Evolutionary conservation across 2,888 invertebrate genomes (phyloP).

Genomic region (Lymantria monacha): DNA sequence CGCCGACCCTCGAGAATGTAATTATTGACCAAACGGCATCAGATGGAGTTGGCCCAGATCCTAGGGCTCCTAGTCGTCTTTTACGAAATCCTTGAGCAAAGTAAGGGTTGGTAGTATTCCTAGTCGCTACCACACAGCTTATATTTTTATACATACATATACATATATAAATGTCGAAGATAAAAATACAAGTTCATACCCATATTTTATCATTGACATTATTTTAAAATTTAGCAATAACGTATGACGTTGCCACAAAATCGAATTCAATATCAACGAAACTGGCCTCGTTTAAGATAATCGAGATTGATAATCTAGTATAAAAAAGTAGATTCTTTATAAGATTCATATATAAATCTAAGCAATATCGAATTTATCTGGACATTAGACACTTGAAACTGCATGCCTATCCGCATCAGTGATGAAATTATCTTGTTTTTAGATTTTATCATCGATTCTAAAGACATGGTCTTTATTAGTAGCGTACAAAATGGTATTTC

Average conservation of each 20-base stretch:
- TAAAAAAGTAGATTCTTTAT: neutral
- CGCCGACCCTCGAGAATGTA: too few species aligned
- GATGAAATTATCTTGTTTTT: constrained; percentile 1
- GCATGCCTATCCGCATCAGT: neutral
- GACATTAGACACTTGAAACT: neutral
- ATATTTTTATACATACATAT: too few species aligned
- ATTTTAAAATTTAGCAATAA: neutral
- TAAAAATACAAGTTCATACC: neutral
- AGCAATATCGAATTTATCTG: neutral
- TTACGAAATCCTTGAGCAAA: too few species aligned
- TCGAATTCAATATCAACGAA: neutral
- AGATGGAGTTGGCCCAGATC: too few species aligned
- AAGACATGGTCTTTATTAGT: constrained; percentile 1
- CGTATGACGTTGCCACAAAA: neutral
- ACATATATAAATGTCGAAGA: neutral
- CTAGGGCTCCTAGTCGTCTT: too few species aligned
- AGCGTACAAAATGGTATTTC: neutral
- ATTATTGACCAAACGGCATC: too few species aligned
- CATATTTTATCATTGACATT: neutral
- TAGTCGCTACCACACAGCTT: too few species aligned
- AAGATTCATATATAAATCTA: constrained; percentile 1
- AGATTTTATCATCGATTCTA: constrained; percentile 3
- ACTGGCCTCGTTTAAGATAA: neutral
- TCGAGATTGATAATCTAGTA: neutral
- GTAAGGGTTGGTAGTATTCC: too few species aligned